Evolutionary conservation across 1,140 invertebrate species (phyloP).

Genomic region (Dysdera silvatica): DNA sequence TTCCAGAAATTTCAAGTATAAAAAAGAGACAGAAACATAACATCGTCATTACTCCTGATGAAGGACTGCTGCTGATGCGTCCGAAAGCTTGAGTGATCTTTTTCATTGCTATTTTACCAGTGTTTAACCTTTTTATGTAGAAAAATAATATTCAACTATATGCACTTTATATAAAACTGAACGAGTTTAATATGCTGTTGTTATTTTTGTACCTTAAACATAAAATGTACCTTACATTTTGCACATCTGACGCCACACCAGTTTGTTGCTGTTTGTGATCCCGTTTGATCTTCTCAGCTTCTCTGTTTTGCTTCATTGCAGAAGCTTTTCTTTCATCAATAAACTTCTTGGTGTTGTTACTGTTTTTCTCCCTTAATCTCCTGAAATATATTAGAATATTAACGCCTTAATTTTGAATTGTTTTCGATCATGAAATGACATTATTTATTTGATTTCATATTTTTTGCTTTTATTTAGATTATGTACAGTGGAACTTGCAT

Average conservation of each 20-base stretch:
- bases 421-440: not conserved
- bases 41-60: no score
- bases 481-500: no score
- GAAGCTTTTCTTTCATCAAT: conserved; percentile 86
- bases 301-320: conserved; percentile 83
- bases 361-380: conserved; percentile 80
- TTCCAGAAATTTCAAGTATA: no score
- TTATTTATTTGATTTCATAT: not conserved
- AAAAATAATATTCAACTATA: not conserved
- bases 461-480: not conserved
- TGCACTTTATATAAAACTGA: not conserved
- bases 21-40: no score
- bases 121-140: not conserved
- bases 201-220: not conserved
- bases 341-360: conserved; percentile 98
- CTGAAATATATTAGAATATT: conserved; percentile 35
- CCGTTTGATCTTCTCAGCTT: conserved; percentile 86
- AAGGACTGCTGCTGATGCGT: no score
- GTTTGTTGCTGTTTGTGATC: conserved; percentile 79
- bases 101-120: not conserved
- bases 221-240: conserved; percentile 31
- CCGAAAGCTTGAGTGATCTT: not conserved
- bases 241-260: conserved; percentile 33
- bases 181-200: not conserved
- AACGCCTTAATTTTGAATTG: not conserved